These are phyloP conservation scores for Atrichornis clamosus DNA, from an alignment of 2,113 vertebrate species.

Conservation along the genomic window DNA sequence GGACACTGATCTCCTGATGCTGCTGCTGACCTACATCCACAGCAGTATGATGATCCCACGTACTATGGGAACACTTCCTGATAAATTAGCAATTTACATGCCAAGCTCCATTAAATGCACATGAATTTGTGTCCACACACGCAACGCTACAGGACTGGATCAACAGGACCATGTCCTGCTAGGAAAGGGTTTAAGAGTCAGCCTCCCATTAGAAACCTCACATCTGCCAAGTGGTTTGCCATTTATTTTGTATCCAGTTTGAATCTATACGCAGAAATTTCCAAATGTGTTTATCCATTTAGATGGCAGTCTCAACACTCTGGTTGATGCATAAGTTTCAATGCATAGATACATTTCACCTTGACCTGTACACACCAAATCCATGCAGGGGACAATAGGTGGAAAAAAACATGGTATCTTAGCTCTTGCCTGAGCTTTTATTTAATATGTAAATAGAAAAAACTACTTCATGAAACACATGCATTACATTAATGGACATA, in stretches of 20 bases:
- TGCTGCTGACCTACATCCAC: neutral
- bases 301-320: rapidly evolving
- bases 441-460: neutral
- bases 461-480: neutral
- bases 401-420: neutral
- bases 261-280: neutral
- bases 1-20: neutral
- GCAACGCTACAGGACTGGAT: neutral
- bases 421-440: neutral
- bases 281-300: neutral
- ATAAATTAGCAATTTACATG: neutral
- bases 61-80: neutral
- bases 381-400: neutral
- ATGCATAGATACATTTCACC: neutral
- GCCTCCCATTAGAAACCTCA: neutral
- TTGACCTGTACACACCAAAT: neutral
- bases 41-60: neutral
- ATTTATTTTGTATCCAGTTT: neutral
- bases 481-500: neutral
- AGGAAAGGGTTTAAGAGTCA: neutral
- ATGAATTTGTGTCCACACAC: neutral
- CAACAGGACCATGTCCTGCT: neutral
- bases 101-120: rapidly evolving
- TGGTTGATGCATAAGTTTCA: neutral
- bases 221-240: neutral